Evolutionary conservation across 2,888 invertebrate species (phyloP).

Genomic region (Galerucella calmariensis): DNA sequence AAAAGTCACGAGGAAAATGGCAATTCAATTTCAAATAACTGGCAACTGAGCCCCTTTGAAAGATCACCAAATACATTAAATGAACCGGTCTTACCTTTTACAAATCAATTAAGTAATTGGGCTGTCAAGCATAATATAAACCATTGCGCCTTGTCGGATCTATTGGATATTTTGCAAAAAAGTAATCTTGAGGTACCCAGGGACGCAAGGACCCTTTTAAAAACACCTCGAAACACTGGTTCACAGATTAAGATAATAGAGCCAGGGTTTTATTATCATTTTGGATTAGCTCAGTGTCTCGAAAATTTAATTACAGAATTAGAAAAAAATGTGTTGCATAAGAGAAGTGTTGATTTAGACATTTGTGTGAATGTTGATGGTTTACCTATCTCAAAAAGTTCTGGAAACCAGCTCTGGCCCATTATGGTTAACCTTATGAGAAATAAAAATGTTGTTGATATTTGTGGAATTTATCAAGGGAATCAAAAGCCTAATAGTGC

Average conservation of each 20-base stretch:
- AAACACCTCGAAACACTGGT: background rate
- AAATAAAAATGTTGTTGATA: too few relatives aligned
- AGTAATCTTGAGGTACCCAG: constrained; percentile 20
- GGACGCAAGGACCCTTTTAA: constrained; percentile 31
- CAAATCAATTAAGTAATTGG: constrained; percentile 30
- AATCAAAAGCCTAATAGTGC: too few relatives aligned
- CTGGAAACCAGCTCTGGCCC: too few relatives aligned
- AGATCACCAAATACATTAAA: too few relatives aligned
- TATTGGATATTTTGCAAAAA: constrained; percentile 2
- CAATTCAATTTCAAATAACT: too few relatives aligned
- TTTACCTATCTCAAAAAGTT: background rate
- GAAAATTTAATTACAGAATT: background rate
- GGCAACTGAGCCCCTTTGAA: too few relatives aligned
- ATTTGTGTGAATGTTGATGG: background rate
- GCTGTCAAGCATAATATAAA: constrained; percentile 18
- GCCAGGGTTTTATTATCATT: background rate
- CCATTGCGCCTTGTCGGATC: constrained; percentile 15
- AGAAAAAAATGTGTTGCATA: background rate
- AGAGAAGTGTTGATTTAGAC: background rate
- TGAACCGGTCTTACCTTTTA: constrained; percentile 4
- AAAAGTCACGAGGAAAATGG: too few relatives aligned
- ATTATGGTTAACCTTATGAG: too few relatives aligned
- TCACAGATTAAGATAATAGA: background rate
- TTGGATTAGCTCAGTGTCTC: background rate
- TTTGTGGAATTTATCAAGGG: too few relatives aligned